Evolutionary conservation across 2,797 vertebrate species (phyloP).

Genomic region (Tangara arthus): DNA sequence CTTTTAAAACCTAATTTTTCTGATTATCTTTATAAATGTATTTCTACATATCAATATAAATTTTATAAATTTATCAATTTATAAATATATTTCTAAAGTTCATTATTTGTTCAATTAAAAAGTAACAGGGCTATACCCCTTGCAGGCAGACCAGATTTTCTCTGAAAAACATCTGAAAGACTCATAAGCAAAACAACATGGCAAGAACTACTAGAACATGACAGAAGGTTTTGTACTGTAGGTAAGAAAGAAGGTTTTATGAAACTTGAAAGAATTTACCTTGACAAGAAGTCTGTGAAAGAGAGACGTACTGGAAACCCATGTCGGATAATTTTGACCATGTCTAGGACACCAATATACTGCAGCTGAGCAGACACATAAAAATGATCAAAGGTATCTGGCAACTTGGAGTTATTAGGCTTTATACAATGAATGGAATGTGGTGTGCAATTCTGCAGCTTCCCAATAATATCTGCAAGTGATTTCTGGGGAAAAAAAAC

Average conservation of each 20-base stretch:
- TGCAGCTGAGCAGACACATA: constrained; percentile 92
- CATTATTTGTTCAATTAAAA: background rate
- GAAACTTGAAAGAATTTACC: constrained; percentile 74
- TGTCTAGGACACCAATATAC: constrained; percentile 90
- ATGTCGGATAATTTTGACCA: constrained; percentile 91
- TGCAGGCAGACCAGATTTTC: background rate
- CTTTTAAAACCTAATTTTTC: background rate
- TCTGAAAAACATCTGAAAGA: background rate
- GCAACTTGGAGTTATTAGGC: constrained; percentile 81
- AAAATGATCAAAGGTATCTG: constrained; percentile 87
- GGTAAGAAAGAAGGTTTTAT: background rate
- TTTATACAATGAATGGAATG: constrained; percentile 92
- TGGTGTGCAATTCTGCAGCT: constrained; percentile 84
- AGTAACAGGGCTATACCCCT: background rate
- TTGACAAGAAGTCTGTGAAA: constrained; percentile 87
- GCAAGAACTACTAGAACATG: background rate
- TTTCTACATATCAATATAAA: background rate
- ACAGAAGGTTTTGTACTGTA: background rate
- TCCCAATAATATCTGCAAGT: constrained; percentile 84
- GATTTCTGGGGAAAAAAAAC: constrained; percentile 79
- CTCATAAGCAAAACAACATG: background rate
- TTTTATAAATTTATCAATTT: background rate
- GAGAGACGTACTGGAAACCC: constrained; percentile 89
- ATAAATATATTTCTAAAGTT: background rate
- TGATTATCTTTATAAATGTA: background rate